A percentile compares a stretch with the other conserved stretches of the same genome.
These are phyloP conservation scores for Laupala kohalensis DNA, from an alignment of 1,140 invertebrate genomes.

Conservation along the genomic window DNA sequence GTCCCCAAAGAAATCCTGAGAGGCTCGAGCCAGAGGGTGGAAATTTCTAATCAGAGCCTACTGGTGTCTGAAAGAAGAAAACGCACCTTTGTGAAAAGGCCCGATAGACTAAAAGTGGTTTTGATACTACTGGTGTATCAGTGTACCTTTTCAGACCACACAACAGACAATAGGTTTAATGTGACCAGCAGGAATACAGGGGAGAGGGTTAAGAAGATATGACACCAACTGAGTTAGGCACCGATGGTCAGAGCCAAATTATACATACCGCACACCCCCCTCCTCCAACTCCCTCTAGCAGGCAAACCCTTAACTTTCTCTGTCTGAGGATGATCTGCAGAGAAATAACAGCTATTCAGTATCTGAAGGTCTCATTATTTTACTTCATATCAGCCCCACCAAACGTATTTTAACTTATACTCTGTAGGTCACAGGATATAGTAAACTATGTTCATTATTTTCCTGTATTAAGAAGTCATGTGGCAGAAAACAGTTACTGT, in stretches of 20 bases:
- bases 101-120: not conserved
- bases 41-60: not conserved
- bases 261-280: not conserved
- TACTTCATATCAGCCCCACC: not conserved
- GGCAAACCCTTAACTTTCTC: not conserved
- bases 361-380: not conserved
- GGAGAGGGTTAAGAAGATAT: not conserved
- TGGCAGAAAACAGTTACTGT: no score
- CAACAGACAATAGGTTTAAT: not conserved
- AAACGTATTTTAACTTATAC: no score
- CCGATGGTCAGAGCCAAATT: not conserved
- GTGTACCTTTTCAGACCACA: not conserved
- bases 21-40: not conserved
- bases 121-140: not conserved
- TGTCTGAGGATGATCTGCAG: not conserved
- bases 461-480: no score
- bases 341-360: not conserved
- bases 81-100: not conserved
- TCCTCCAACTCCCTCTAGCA: not conserved
- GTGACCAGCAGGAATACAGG: not conserved
- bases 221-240: not conserved
- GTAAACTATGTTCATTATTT: no score
- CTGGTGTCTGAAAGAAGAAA: not conserved
- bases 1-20: not conserved
- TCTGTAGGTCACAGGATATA: no score